These are phyloP conservation scores for Nomada flava DNA, from an alignment of 2,888 invertebrate genomes.

Conservation along the genomic window DNA sequence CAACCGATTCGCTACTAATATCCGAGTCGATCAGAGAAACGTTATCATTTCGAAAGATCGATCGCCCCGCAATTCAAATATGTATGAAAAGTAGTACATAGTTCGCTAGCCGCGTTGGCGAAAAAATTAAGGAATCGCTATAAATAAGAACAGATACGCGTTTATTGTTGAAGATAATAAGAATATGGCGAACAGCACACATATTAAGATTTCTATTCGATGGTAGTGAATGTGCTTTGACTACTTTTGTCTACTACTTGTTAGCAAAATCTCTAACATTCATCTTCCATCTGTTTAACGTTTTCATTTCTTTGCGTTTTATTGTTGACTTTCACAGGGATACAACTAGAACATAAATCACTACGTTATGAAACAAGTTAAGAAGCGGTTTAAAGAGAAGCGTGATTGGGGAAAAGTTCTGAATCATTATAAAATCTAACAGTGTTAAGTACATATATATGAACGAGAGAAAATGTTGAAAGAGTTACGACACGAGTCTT, in stretches of 20 bases:
- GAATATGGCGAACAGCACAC: background rate
- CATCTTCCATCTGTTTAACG: constrained; percentile 31
- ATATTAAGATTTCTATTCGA: constrained; percentile 12
- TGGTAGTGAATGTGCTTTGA: constrained; percentile 39
- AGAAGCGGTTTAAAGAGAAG: background rate
- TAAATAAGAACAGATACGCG: background rate
- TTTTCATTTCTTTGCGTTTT: constrained; percentile 6
- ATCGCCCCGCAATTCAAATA: background rate
- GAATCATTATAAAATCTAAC: constrained; percentile 9
- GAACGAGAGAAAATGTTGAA: constrained; percentile 6
- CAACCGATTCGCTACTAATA: constrained; percentile 46
- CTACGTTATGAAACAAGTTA: constrained; percentile 10
- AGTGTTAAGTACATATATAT: constrained; percentile 7
- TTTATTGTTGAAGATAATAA: background rate
- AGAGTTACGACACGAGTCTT: constrained; percentile 23
- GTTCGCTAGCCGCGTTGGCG: background rate
- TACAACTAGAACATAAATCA: background rate
- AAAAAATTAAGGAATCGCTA: background rate
- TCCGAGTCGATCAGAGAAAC: background rate
- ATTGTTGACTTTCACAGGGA: constrained; percentile 20
- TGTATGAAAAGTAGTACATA: no score
- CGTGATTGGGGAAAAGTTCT: background rate
- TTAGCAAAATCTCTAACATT: constrained; percentile 42
- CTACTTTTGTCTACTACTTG: constrained; percentile 3
- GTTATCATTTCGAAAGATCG: background rate